Evolutionary conservation across 1,140 invertebrate species (phyloP).

Genomic region (Drosophila equinoxialis): DNA sequence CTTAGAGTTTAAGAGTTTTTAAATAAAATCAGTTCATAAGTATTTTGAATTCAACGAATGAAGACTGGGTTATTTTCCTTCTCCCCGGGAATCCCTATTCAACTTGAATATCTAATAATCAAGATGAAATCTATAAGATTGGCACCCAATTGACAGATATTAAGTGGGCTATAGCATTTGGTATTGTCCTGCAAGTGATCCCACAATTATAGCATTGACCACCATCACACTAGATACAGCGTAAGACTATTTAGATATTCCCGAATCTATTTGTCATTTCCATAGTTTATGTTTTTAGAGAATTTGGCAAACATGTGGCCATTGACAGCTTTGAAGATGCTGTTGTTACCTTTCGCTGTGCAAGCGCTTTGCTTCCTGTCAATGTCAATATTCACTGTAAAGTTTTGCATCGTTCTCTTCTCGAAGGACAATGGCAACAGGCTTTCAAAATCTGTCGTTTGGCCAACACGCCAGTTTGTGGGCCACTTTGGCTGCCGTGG

Average conservation of each 20-base stretch:
- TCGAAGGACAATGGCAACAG: slow-evolving; percentile 77
- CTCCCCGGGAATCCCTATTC: too few species aligned
- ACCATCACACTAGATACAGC: slow-evolving; percentile 83
- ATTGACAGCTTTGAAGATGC: slow-evolving; percentile 91
- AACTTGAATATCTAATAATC: background rate
- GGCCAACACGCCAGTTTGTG: slow-evolving; percentile 90
- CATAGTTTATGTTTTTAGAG: slow-evolving; percentile 40
- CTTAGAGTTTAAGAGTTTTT: too few species aligned
- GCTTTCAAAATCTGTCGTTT: slow-evolving; percentile 73
- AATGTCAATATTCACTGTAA: slow-evolving; percentile 76
- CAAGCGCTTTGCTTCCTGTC: slow-evolving; percentile 69
- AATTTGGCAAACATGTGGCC: slow-evolving; percentile 87
- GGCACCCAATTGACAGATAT: slow-evolving; percentile 91
- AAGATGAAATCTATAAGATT: slow-evolving; percentile 86
- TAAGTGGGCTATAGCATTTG: slow-evolving; percentile 94
- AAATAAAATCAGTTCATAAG: too few species aligned
- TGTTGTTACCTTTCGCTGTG: slow-evolving; percentile 71
- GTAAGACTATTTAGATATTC: slow-evolving; percentile 85
- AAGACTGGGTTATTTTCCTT: too few species aligned
- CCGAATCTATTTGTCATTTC: slow-evolving; percentile 19
- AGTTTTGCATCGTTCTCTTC: slow-evolving; percentile 71
- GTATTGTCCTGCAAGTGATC: slow-evolving; percentile 93
- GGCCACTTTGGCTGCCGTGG: slow-evolving; percentile 93
- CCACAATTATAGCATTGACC: slow-evolving; percentile 85
- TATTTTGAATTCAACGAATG: too few species aligned